Evolutionary conservation across 37 sponge, comb jelly and placozoan species (phyloP).

Genomic region (Tethya wilhelma): DNA sequence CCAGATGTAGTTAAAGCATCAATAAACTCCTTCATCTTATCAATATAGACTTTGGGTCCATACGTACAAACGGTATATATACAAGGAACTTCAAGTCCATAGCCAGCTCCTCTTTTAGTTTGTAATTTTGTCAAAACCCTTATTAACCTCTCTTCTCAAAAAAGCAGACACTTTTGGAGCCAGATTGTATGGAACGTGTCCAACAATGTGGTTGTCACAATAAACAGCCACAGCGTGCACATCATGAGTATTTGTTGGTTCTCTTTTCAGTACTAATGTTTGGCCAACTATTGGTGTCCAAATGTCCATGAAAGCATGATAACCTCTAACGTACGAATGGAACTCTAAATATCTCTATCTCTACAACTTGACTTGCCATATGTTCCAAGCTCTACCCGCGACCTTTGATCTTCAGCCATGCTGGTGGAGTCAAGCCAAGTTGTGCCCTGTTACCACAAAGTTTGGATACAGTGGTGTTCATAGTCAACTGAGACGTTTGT

Average conservation of each 20-base stretch:
- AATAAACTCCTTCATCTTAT: neutral
- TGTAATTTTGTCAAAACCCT: conserved; percentile 27
- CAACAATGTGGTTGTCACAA: conserved; percentile 23
- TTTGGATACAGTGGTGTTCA: too few relatives aligned
- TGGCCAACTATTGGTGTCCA: conserved; percentile 43
- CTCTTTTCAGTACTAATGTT: conserved; percentile 13
- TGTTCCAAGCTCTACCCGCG: too few relatives aligned
- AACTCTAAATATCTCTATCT: too few relatives aligned
- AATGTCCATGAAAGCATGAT: conserved; percentile 47
- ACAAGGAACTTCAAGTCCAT: too few relatives aligned
- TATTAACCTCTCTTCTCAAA: conserved; percentile 40
- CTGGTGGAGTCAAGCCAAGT: too few relatives aligned
- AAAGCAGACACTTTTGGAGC: conserved; percentile 24
- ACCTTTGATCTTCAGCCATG: too few relatives aligned
- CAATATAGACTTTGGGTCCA: conserved; percentile 26
- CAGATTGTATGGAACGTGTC: conserved; percentile 51
- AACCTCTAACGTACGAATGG: too few relatives aligned
- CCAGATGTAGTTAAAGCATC: too few relatives aligned
- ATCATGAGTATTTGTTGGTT: conserved; percentile 44
- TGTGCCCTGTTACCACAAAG: too few relatives aligned
- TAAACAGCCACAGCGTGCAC: conserved; percentile 34
- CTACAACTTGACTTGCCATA: too few relatives aligned
- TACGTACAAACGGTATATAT: conserved; percentile 17
- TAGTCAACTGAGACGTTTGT: too few relatives aligned
- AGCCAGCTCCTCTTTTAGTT: conserved; percentile 2